Evolutionary conservation across 1,140 invertebrate species (phyloP).

Genomic region (Contarinia nasturtii): DNA sequence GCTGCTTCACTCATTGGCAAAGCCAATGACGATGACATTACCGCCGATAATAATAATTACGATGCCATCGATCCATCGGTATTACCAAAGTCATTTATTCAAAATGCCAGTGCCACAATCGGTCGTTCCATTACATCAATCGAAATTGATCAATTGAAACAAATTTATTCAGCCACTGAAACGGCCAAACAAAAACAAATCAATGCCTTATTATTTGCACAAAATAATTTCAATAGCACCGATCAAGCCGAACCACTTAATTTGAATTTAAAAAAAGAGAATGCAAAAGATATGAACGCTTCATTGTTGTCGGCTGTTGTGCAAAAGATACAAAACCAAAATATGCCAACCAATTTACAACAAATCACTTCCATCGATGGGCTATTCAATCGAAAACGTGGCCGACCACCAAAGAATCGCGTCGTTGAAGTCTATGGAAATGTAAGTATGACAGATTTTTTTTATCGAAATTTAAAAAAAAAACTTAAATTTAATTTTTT

Average conservation of each 20-base stretch:
- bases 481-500: background rate
- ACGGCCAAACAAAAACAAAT: background rate
- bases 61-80: background rate
- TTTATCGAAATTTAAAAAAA: background rate
- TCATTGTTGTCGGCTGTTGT: background rate
- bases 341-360: background rate
- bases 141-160: slow-evolving; percentile 2
- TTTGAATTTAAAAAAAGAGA: slow-evolving; percentile 1
- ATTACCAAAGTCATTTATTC: slow-evolving; percentile 2
- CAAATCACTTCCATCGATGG: slow-evolving; percentile 23
- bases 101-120: background rate
- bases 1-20: background rate
- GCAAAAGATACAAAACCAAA: background rate
- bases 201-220: too few species aligned
- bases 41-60: background rate
- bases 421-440: slow-evolving; percentile 75
- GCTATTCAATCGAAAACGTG: slow-evolving; percentile 66
- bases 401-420: slow-evolving; percentile 77
- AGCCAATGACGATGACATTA: background rate
- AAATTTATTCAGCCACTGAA: slow-evolving; percentile 3
- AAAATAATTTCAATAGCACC: too few species aligned
- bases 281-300: background rate
- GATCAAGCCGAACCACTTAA: slow-evolving; percentile 1
- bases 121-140: background rate
- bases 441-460: slow-evolving; percentile 28